Evolutionary conservation across 2,888 invertebrate genomes (phyloP).

Genomic region (Argyresthia albistria): DNA sequence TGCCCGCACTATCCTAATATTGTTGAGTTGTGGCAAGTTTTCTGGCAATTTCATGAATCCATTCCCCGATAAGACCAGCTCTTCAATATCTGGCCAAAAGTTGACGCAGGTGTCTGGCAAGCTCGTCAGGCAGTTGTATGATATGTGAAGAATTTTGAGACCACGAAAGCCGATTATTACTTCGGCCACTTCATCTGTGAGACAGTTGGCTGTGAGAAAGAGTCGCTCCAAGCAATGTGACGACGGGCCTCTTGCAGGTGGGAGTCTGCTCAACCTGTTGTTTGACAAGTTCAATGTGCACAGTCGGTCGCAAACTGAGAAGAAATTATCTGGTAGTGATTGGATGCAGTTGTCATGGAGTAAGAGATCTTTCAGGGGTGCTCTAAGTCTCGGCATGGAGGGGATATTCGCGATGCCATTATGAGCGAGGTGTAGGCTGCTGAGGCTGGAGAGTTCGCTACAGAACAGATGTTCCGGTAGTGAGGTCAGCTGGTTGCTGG

Average conservation of each 20-base stretch:
- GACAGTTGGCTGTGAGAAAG: slow-evolving; percentile 83
- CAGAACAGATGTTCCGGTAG: slow-evolving; percentile 83
- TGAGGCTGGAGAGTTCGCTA: slow-evolving; percentile 80
- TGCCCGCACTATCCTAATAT: slow-evolving; percentile 81
- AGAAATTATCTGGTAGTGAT: slow-evolving; percentile 82
- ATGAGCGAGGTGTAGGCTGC: slow-evolving; percentile 82
- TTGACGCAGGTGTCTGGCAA: slow-evolving; percentile 82
- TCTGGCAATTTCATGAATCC: slow-evolving; percentile 82
- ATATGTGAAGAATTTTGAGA: slow-evolving; percentile 80
- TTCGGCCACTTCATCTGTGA: slow-evolving; percentile 79
- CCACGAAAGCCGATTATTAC: slow-evolving; percentile 76
- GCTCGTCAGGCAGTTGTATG: slow-evolving; percentile 83
- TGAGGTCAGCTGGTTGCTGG: slow-evolving; percentile 79
- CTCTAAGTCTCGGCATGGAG: slow-evolving; percentile 74
- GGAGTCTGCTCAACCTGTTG: slow-evolving; percentile 80
- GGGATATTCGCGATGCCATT: slow-evolving; percentile 83
- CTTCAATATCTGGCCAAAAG: slow-evolving; percentile 86
- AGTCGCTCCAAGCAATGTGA: slow-evolving; percentile 77
- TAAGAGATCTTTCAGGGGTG: slow-evolving; percentile 80
- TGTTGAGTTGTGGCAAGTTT: slow-evolving; percentile 79
- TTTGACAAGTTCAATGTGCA: slow-evolving; percentile 84
- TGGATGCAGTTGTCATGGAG: slow-evolving; percentile 86
- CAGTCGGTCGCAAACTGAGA: slow-evolving; percentile 76
- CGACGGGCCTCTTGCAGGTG: slow-evolving; percentile 73
- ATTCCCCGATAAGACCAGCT: slow-evolving; percentile 87